Conservation (phyloP, 2,113 vertebrate genomes). For the Xiphophorus maculatus region DNA sequence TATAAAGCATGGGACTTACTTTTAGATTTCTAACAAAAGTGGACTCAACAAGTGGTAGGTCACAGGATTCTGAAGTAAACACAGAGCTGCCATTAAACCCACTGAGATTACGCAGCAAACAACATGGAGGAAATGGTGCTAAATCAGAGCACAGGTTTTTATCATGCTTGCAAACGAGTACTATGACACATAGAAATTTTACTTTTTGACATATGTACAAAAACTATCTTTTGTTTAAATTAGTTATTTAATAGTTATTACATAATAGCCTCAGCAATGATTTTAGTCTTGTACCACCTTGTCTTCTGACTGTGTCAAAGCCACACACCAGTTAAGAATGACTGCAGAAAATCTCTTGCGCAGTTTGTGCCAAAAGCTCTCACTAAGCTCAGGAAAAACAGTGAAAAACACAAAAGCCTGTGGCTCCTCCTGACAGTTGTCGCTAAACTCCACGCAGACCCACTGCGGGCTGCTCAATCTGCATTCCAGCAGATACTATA, state of each 20-base stretch:
- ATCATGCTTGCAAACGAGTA: neutral
- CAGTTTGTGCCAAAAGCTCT: conserved; percentile 57
- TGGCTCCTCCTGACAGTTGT: conserved; percentile 71
- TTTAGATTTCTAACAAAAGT: conserved; percentile 37
- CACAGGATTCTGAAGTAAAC: conserved; percentile 31
- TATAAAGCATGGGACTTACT: conserved; percentile 26
- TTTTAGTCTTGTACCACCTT: conserved; percentile 3
- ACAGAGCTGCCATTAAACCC: conserved; percentile 43
- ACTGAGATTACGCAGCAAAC: conserved; percentile 34
- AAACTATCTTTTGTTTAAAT: neutral
- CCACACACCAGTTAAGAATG: conserved; percentile 19
- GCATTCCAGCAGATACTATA: conserved; percentile 65
- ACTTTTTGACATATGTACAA: neutral
- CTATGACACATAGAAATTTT: neutral
- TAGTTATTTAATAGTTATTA: conserved; percentile 13
- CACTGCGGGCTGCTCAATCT: conserved; percentile 35
- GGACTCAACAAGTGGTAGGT: conserved; percentile 58
- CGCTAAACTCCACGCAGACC: conserved; percentile 47
- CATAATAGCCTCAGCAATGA: conserved; percentile 38
- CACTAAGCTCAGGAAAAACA: conserved; percentile 51
- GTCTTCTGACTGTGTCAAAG: conserved; percentile 22
- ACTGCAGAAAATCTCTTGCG: conserved; percentile 55
- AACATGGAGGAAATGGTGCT: conserved; percentile 52
- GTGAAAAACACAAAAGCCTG: conserved; percentile 71
- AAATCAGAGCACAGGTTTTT: conserved; percentile 11